Base-by-base conservation (phyloP, 2,113 vertebrate species). In the Xyrauchen texanus region DNA sequence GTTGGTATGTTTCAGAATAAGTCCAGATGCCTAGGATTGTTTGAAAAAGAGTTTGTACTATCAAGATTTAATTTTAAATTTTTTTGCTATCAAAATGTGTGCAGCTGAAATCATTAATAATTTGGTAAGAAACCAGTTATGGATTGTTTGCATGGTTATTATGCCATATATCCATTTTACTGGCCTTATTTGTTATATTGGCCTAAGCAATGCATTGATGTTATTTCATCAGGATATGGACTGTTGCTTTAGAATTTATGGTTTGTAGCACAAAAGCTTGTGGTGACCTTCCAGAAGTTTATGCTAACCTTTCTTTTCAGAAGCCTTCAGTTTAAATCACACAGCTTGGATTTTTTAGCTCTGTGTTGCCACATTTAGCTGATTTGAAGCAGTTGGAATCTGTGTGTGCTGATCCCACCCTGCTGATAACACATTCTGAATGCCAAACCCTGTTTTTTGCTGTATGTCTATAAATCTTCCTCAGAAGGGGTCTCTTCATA, bases 401-500 rank as follows among this genome's bases (percentile, higher is more conserved):
- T 51, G 46, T 72, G 66, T 82, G 60, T 34, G 13, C 68, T 51
- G 57, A 70, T 60, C 53, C 68, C 80, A 77, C 66, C 77, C 75
- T 80, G 69, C 66, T 82, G 80, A 82, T 82, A 80, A 53, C 73
- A 73, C 55, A 62, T 21, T 45, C 16, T 64, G 72, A 45, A 68
- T 67, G 80, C 60, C 55, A 79, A 70, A 74, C 15, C 12, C 46
- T 9, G 60, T 78, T 58, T 58, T 83, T 77, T 79, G 72, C 71
- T 34, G 63, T 74, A 34, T n/a, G 61, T 49, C 46, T 66, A 79
- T 80, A 69, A 77, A 72, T 78, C 64, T 58, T 61, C 46, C 66
- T n/a, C 61, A 61, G 62, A 61, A 62, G 68, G 66, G 71, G 66
- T 13, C 52, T 73, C 16, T 42, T 52, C 53, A 57, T 53, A 63